A percentile compares a stretch with the other conserved stretches of the same genome.
phyloP scores from a whole-genome alignment of 2,113 vertebrate species.

The Sceloporus tristichus region DNA sequence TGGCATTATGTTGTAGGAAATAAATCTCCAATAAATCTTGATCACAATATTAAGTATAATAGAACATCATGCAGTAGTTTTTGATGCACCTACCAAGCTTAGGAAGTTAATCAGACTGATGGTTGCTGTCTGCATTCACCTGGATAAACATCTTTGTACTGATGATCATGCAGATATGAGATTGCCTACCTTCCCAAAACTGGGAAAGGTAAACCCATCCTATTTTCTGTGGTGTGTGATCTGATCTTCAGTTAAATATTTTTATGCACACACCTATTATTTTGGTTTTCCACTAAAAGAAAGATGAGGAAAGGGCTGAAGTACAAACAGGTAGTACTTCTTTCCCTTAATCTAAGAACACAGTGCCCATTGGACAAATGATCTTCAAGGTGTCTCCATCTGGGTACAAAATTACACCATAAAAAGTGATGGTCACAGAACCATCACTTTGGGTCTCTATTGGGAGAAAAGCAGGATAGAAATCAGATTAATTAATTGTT shows the following conservation, averaged over 20 bases:
- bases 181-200: background rate
- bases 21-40: no score
- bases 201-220: background rate
- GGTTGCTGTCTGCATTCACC: background rate
- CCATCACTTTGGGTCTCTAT: no score
- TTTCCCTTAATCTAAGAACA: background rate
- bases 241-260: background rate
- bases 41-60: background rate
- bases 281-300: background rate
- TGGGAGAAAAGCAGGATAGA: no score
- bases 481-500: background rate
- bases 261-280: background rate
- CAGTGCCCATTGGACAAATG: background rate
- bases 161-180: background rate
- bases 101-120: background rate
- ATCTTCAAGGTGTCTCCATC: no score
- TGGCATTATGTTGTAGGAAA: background rate
- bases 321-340: background rate
- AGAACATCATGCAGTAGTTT: background rate
- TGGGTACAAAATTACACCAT: background rate
- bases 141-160: background rate
- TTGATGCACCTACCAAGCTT: background rate
- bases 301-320: background rate
- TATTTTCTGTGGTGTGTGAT: background rate
- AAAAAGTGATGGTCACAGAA: background rate